Conservation (phyloP, 1,140 invertebrate species). For the Eumaeus atala region DNA sequence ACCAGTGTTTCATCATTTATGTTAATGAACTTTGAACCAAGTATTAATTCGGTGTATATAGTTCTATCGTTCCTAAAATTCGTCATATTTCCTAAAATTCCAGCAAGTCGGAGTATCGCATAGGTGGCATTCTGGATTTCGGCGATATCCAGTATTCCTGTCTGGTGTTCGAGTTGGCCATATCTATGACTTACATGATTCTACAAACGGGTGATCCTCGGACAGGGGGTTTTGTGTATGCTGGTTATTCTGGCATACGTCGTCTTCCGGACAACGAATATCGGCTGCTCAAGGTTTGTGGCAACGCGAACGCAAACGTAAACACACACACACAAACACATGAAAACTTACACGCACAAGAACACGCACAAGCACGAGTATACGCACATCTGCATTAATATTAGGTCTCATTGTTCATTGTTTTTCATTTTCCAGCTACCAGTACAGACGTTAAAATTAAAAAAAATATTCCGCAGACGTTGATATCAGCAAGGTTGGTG, state of each 20-base stretch:
- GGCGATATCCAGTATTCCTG: conserved; percentile 84
- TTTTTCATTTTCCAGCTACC: too few species aligned
- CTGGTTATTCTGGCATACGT: conserved; percentile 81
- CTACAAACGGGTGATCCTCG: conserved; percentile 77
- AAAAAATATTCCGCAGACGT: conserved; percentile 74
- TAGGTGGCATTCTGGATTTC: conserved; percentile 87
- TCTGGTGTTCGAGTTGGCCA: conserved; percentile 87
- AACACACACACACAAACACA: too few species aligned
- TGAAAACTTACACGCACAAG: too few species aligned
- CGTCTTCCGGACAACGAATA: conserved; percentile 78
- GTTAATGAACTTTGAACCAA: too few species aligned
- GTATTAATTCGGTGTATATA: too few species aligned
- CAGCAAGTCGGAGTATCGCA: conserved; percentile 62
- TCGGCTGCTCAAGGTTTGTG: conserved; percentile 77
- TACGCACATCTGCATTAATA: too few species aligned
- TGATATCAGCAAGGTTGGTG: conserved; percentile 83
- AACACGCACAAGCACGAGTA: too few species aligned
- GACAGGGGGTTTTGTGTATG: conserved; percentile 81
- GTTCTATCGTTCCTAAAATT: too few species aligned
- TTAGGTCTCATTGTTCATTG: too few species aligned
- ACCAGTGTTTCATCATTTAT: too few species aligned
- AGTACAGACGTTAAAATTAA: conserved; percentile 6
- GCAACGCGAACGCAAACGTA: too few species aligned
- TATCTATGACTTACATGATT: conserved; percentile 87
- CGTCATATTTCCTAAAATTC: too few species aligned